These are phyloP conservation scores for Pachymerium ferrugineum DNA, from an alignment of 2,888 invertebrate species.

Conservation along the genomic window DNA sequence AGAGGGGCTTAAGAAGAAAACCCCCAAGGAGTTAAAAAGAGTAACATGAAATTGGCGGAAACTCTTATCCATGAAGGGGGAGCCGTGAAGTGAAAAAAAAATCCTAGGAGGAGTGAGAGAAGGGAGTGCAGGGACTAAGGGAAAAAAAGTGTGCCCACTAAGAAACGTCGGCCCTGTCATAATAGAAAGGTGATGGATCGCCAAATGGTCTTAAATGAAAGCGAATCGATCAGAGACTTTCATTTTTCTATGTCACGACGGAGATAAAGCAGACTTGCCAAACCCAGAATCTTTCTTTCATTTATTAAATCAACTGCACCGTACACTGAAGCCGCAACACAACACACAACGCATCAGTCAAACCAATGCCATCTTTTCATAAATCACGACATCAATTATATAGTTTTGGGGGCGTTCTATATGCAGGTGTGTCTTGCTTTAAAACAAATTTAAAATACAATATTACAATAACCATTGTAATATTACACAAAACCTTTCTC, in stretches of 20 bases:
- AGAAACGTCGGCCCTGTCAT: slow-evolving; percentile 32
- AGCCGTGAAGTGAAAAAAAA: not conserved
- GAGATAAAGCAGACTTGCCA: slow-evolving; percentile 33
- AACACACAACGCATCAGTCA: slow-evolving; percentile 31
- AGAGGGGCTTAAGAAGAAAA: not conserved
- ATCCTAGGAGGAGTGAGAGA: not conserved
- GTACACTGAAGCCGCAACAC: slow-evolving; percentile 7
- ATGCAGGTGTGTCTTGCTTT: too few relatives aligned
- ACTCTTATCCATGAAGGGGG: not conserved
- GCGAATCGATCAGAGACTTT: slow-evolving; percentile 33
- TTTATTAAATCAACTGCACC: slow-evolving; percentile 33
- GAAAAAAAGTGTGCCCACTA: slow-evolving; percentile 29
- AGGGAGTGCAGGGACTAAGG: not conserved
- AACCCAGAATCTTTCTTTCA: slow-evolving; percentile 32
- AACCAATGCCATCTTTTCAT: slow-evolving; percentile 33
- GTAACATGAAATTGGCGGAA: slow-evolving; percentile 28
- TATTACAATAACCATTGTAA: too few relatives aligned
- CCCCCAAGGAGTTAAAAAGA: slow-evolving; percentile 8
- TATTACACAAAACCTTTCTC: too few relatives aligned
- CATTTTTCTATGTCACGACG: slow-evolving; percentile 32
- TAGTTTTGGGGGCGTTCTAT: too few relatives aligned
- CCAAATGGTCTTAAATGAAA: slow-evolving; percentile 34
- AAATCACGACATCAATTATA: slow-evolving; percentile 25
- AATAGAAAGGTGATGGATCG: slow-evolving; percentile 33
- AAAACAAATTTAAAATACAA: not conserved